These are phyloP conservation scores for Nezara viridula DNA, from an alignment of 2,888 invertebrate genomes.

Conservation along the genomic window DNA sequence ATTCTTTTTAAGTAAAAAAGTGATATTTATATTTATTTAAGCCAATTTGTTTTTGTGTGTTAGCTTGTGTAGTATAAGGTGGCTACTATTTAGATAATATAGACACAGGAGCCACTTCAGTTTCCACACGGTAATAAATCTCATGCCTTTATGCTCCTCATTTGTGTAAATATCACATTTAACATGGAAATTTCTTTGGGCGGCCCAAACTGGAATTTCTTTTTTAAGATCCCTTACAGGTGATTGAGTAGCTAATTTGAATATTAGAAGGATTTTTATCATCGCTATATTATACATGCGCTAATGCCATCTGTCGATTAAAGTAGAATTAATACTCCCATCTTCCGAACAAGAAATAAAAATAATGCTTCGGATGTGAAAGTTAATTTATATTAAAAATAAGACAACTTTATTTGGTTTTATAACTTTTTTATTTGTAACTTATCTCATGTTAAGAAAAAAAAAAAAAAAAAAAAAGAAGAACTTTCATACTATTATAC, in stretches of 20 bases:
- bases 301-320: neutral
- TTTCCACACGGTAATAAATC: neutral
- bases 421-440: neutral
- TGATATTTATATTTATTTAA: too few relatives aligned
- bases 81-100: neutral
- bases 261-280: conserved; percentile 6
- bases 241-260: conserved; percentile 2
- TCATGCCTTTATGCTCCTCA: neutral
- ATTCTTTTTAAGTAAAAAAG: neutral
- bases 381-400: neutral
- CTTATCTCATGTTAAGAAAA: too few relatives aligned
- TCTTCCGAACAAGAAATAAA: neutral
- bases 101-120: neutral
- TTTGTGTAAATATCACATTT: conserved; percentile 12
- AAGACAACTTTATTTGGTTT: neutral
- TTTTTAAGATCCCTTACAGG: neutral
- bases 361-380: neutral
- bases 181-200: neutral
- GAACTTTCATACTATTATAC: too few relatives aligned
- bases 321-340: neutral
- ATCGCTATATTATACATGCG: neutral
- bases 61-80: neutral
- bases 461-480: too few relatives aligned
- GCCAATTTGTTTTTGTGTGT: too few relatives aligned
- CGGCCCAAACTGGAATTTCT: conserved; percentile 1